Evolutionary conservation across 2,888 invertebrate species (phyloP), one percentile per base, ranked within the genome.

Genomic region (Euproctis similis): DNA sequence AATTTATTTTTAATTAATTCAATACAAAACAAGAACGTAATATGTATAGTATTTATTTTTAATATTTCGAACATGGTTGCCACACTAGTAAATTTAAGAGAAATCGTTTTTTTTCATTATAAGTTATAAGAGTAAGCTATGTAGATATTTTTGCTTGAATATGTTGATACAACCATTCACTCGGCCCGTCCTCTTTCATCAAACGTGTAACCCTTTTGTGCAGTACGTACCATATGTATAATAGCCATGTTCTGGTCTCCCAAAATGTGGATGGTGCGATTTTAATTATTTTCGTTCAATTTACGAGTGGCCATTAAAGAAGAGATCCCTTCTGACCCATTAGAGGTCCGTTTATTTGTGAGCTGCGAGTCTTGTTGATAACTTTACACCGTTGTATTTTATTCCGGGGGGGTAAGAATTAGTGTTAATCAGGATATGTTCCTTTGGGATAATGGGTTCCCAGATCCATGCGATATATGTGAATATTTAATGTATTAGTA

Each of bases 251-350:
- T 82, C 78, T 75, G 80, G 81, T 68, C 73, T 57, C 57, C 53
- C 55, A 52, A 53, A 59, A 60, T 63, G 64, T 52, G 71, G 69
- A 67, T 43, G n/a, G 71, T 62, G 69, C 72, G 72, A 77, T 84
- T 84, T 82, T 82, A 84, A 82, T 84, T 84, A 82, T 84, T 82
- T 82, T 80, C 81, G 73, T 72, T 67, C 81, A 82, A 82, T 84
- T 84, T 84, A 84, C 82, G 81, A 77, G 75, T 76, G 67, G 65
- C 76, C 76, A 76, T 82, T 82, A 82, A 77, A 81, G 78, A 63
- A 76, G 59, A 59, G 73, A 68, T 68, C 84, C 77, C 76, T 51
- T 42, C 73, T 41, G 77, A 58, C 67, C 76, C 81, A 77, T 81
- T 81, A 77, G 70, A 64, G 62, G 48, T 54, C 41, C 45, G 62